phyloP scores from a whole-genome alignment of 2,888 invertebrate genomes.

The Seladonia tumulorum region DNA sequence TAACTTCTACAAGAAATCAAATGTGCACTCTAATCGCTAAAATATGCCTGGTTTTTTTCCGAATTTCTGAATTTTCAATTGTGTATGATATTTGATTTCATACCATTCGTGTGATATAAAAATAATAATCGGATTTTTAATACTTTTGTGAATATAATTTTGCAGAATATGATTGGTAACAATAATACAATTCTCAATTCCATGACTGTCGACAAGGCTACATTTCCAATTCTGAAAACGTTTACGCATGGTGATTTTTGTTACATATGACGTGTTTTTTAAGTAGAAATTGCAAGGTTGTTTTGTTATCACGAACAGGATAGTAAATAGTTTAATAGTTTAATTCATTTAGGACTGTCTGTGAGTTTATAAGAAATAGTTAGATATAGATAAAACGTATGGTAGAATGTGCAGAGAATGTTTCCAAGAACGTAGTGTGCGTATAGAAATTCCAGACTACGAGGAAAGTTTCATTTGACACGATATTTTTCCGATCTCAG shows the following conservation, averaged over 20 bases:
- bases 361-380: not conserved
- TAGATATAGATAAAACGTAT: not conserved
- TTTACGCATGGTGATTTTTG: not conserved
- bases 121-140: not conserved
- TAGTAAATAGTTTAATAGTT: slow-evolving; percentile 1
- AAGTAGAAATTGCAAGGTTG: not conserved
- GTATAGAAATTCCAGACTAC: not conserved
- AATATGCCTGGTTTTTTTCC: no score
- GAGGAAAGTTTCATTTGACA: not conserved
- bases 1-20: no score
- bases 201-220: not conserved
- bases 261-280: not conserved
- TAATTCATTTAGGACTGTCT: no score
- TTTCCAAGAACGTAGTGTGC: slow-evolving; percentile 17
- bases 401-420: not conserved
- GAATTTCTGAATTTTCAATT: no score
- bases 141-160: not conserved
- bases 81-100: not conserved
- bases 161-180: not conserved
- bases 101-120: no score
- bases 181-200: not conserved
- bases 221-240: slow-evolving; percentile 26
- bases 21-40: no score
- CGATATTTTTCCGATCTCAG: not conserved
- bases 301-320: not conserved